Base-by-base conservation (phyloP, 2,888 invertebrate genomes). In the Chalcosyrphus nemorum region DNA sequence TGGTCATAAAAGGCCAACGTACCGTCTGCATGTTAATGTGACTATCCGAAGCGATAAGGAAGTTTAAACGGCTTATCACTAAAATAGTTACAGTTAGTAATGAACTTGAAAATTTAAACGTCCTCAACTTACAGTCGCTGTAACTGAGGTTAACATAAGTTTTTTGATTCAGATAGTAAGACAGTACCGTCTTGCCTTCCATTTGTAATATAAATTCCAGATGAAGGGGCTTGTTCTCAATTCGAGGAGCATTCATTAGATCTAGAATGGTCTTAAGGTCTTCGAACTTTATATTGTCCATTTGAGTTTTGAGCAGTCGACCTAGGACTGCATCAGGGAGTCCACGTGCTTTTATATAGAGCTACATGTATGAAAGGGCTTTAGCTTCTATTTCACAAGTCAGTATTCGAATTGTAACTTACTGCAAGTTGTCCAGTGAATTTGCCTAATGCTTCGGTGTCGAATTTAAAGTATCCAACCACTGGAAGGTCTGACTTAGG, bases 151-250 rank as follows among this genome's bases (percentile, higher is more conserved):
- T 93, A 47, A 93, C 92, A 82, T 95, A 94, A 54, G 93, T 92
- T 0, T 94, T 93, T 86, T 94, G 93, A 88, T 95, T 95, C 71
- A 95, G 91, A 86, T 95, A 94, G 19, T 94, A 93, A 0, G 94
- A 94, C 35, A 94, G 92, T 0, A 95, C 93, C 0, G 94, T 93
- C 88, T 94, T 95, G 24, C 94, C 94, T 84, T 95, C 94, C 84
- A 94, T 92, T 87, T 94, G 94, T 0, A 94, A 90, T 3, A 95
- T 93, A 7, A 95, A 90, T 87, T 95, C 95, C 43, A 95, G 92
- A 87, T 95, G 95, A 0, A 95, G 92, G 88, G 94, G 93, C 65
- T 92, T 92, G 5, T 90, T 90, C 24, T 89, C 86, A 56, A 91
- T 89, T 11, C 90, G 88, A 4, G 93, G 91, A 4, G 93, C 90